phyloP scores from a whole-genome alignment of 1,140 invertebrate genomes.

The Trichonephila inaurata region DNA sequence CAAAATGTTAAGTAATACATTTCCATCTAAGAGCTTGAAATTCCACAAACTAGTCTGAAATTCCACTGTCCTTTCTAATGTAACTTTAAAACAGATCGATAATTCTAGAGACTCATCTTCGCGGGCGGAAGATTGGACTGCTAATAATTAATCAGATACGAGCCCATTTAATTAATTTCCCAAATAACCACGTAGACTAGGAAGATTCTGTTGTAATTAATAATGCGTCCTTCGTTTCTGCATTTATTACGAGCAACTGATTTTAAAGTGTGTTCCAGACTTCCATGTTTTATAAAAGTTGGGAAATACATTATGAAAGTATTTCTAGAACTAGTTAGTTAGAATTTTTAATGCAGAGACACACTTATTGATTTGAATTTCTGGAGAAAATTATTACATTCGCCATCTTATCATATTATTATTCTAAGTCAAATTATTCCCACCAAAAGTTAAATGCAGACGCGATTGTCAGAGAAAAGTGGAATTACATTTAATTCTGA shows the following conservation, averaged over 20 bases:
- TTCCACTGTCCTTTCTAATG: neutral
- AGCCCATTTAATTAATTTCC: slow-evolving; percentile 7
- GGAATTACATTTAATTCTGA: too few relatives aligned
- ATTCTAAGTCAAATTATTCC: too few relatives aligned
- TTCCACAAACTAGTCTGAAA: neutral
- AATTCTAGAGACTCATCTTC: neutral
- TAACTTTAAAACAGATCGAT: neutral
- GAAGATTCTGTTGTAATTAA: neutral
- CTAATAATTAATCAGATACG: slow-evolving; percentile 12
- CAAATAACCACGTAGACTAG: neutral
- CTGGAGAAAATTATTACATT: too few relatives aligned
- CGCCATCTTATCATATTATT: too few relatives aligned
- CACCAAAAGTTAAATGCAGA: too few relatives aligned
- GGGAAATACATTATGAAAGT: too few relatives aligned
- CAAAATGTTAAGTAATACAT: neutral
- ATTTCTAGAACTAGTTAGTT: too few relatives aligned
- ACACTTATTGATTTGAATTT: too few relatives aligned
- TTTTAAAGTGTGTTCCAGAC: neutral
- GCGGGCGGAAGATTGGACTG: neutral
- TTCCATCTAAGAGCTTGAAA: neutral
- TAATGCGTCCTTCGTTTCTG: neutral
- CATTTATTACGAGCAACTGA: neutral
- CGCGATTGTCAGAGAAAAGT: too few relatives aligned
- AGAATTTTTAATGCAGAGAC: too few relatives aligned
- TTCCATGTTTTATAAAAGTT: neutral